Evolutionary conservation across 2,113 vertebrate species (phyloP).

Genomic region (Caranx ignobilis): DNA sequence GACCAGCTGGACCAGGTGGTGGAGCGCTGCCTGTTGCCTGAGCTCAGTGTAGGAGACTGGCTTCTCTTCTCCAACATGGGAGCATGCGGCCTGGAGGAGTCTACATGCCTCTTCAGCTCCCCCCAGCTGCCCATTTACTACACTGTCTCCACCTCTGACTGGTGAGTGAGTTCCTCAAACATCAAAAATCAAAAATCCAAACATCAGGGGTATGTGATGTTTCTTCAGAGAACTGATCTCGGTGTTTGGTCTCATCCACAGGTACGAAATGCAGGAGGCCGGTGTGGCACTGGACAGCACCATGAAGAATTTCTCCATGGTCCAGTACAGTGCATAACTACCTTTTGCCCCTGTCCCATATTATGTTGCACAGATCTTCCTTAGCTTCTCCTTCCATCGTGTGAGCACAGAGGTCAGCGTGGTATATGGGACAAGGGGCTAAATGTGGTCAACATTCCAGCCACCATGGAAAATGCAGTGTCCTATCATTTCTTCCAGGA

Average conservation of each 20-base stretch:
- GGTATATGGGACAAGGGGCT: slow-evolving; percentile 54
- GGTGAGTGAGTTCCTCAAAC: slow-evolving; percentile 82
- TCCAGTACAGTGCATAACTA: slow-evolving; percentile 91
- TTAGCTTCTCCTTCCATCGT: slow-evolving; percentile 72
- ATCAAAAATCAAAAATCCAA: not conserved
- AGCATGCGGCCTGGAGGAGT: slow-evolving; percentile 88
- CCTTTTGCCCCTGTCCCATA: slow-evolving; percentile 82
- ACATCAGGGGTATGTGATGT: not conserved
- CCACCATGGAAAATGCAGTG: slow-evolving; percentile 76
- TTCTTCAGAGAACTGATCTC: not conserved
- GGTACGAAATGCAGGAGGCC: slow-evolving; percentile 96
- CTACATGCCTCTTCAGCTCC: slow-evolving; percentile 84
- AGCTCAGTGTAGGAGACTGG: slow-evolving; percentile 96
- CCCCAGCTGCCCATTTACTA: slow-evolving; percentile 92
- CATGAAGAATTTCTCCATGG: slow-evolving; percentile 93
- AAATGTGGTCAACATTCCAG: slow-evolving; percentile 91
- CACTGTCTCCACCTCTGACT: slow-evolving; percentile 92
- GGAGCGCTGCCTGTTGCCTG: slow-evolving; percentile 94
- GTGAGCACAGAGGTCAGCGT: slow-evolving; percentile 54
- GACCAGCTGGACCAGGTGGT: slow-evolving; percentile 95
- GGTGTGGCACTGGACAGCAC: slow-evolving; percentile 90
- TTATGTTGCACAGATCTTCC: slow-evolving; percentile 74
- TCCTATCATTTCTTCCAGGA: slow-evolving; percentile 84
- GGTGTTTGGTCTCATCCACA: slow-evolving; percentile 48
- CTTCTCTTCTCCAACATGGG: slow-evolving; percentile 96